These are phyloP conservation scores for Ips nitidus DNA, from an alignment of 1,140 invertebrate genomes.

Conservation along the genomic window DNA sequence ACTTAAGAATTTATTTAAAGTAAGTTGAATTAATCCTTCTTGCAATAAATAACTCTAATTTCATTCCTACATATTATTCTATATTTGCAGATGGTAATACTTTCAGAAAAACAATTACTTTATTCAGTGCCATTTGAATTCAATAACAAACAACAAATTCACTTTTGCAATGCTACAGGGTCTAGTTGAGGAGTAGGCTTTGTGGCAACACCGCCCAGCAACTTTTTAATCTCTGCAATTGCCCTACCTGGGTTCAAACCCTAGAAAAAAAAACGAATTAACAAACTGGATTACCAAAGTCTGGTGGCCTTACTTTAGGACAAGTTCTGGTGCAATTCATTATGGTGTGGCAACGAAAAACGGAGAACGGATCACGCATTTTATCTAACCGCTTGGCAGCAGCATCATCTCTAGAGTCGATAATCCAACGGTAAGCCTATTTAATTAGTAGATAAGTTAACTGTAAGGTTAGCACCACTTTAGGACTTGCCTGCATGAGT, in stretches of 20 bases:
- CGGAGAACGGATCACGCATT: slow-evolving; percentile 70
- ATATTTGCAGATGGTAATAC: too few relatives aligned
- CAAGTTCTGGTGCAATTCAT: slow-evolving; percentile 79
- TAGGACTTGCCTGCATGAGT: slow-evolving; percentile 77
- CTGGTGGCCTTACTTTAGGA: slow-evolving; percentile 61
- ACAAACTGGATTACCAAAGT: not conserved
- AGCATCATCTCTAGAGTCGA: slow-evolving; percentile 75
- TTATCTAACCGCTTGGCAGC: slow-evolving; percentile 65
- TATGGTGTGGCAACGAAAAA: slow-evolving; percentile 80
- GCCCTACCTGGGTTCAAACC: slow-evolving; percentile 94
- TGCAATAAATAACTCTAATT: too few relatives aligned
- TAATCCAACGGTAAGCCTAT: slow-evolving; percentile 70
- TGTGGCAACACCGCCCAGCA: slow-evolving; percentile 79
- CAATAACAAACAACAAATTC: slow-evolving; percentile 6
- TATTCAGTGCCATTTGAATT: not conserved
- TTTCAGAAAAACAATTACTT: too few relatives aligned
- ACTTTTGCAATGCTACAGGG: slow-evolving; percentile 41
- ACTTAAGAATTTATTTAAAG: too few relatives aligned
- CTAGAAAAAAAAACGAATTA: slow-evolving; percentile 54
- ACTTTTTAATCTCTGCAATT: slow-evolving; percentile 94
- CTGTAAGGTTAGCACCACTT: slow-evolving; percentile 6
- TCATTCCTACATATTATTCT: too few relatives aligned
- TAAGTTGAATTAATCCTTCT: too few relatives aligned
- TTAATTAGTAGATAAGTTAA: slow-evolving; percentile 7
- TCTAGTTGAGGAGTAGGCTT: slow-evolving; percentile 74